Evolutionary conservation across 2,888 invertebrate genomes (phyloP).

Genomic region (Panzeria rudis): DNA sequence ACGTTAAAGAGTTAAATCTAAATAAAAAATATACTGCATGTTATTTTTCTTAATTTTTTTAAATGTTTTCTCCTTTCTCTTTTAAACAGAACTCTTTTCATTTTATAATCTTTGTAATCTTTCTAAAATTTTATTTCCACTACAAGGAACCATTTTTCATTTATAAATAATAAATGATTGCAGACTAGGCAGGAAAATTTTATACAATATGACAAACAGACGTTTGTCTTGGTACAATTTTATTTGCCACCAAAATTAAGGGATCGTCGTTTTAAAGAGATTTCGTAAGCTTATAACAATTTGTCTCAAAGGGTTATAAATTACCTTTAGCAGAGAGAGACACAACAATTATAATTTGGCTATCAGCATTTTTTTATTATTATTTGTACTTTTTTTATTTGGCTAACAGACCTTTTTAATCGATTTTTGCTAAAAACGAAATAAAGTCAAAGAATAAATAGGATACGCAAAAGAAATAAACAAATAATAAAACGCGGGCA

Average conservation of each 20-base stretch:
- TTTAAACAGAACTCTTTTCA: slow-evolving; percentile 9
- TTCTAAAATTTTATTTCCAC: slow-evolving; percentile 60
- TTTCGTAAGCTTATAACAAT: slow-evolving; percentile 3
- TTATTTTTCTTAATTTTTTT: not conserved
- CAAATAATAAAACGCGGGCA: not conserved
- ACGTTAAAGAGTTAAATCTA: too few species aligned
- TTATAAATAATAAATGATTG: slow-evolving; percentile 7
- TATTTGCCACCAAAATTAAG: slow-evolving; percentile 35
- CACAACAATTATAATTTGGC: slow-evolving; percentile 31
- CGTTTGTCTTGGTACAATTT: slow-evolving; percentile 39
- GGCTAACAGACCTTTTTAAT: not conserved
- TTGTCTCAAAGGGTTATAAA: slow-evolving; percentile 42
- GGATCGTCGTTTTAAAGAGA: not conserved
- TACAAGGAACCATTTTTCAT: slow-evolving; percentile 54
- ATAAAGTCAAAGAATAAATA: not conserved
- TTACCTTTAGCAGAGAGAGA: slow-evolving; percentile 5
- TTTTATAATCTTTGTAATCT: slow-evolving; percentile 53
- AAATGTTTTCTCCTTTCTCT: not conserved
- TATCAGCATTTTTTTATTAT: not conserved
- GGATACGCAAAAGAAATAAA: not conserved
- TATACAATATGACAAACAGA: not conserved
- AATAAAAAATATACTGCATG: not conserved
- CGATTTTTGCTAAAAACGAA: not conserved
- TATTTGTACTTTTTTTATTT: too few species aligned
- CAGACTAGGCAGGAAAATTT: not conserved